Evolutionary conservation across 2,888 invertebrate genomes (phyloP).

Genomic region (Lithosia quadra): DNA sequence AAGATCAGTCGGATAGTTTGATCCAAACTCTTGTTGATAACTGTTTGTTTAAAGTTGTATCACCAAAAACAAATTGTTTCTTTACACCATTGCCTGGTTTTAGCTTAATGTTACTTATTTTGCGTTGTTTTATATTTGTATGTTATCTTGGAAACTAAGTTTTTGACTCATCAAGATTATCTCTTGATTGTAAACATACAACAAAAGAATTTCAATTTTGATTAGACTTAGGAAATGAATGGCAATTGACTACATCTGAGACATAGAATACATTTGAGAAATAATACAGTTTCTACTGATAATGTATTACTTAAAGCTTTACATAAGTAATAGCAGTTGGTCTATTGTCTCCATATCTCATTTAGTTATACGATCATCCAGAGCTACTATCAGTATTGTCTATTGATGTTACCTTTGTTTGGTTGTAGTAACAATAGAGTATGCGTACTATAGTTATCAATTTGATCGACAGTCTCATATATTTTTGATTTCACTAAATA

Average conservation of each 20-base stretch:
- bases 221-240: not conserved
- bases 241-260: too few species aligned
- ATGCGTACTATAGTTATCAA: constrained; percentile 65
- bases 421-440: constrained; percentile 61
- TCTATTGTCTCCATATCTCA: constrained; percentile 54
- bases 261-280: not conserved
- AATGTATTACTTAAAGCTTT: constrained; percentile 6
- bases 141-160: not conserved
- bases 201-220: not conserved
- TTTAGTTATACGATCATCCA: constrained; percentile 64
- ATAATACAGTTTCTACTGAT: not conserved
- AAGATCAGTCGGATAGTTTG: not conserved
- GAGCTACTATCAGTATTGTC: constrained; percentile 60
- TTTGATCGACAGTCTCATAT: constrained; percentile 40
- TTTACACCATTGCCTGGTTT: not conserved
- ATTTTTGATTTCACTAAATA: constrained; percentile 40
- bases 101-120: not conserved
- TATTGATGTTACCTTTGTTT: constrained; percentile 73
- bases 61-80: not conserved
- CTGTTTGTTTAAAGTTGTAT: not conserved
- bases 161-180: not conserved
- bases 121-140: not conserved
- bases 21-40: too few species aligned
- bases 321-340: constrained; percentile 34
- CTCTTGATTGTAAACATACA: not conserved